phyloP scores from a whole-genome alignment of 2,888 invertebrate species.

The Drosophila austrosaltans region DNA sequence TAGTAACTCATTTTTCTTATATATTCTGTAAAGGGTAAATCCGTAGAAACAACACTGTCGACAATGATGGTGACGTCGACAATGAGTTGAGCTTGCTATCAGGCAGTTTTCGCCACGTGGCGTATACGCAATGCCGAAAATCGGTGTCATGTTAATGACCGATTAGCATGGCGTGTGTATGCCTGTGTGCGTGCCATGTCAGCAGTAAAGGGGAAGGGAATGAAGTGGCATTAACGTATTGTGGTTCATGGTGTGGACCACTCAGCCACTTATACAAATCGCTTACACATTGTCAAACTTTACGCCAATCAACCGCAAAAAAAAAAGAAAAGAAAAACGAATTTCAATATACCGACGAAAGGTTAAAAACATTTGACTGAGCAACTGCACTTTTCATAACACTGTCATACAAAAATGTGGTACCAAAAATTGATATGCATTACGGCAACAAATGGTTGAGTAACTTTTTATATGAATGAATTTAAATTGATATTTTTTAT shows the following conservation, averaged over 20 bases:
- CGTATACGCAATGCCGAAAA: slow-evolving; percentile 62
- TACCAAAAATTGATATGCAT: too few relatives aligned
- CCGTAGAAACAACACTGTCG: background rate
- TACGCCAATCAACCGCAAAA: background rate
- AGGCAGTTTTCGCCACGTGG: slow-evolving; percentile 43
- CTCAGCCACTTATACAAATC: slow-evolving; percentile 13
- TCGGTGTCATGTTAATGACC: slow-evolving; percentile 74
- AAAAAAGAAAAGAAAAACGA: background rate
- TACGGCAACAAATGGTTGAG: too few relatives aligned
- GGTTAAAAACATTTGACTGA: too few relatives aligned
- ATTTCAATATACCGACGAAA: background rate
- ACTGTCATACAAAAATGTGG: too few relatives aligned
- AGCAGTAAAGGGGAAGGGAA: background rate
- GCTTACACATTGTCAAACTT: background rate
- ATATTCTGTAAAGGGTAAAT: background rate
- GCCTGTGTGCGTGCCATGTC: background rate
- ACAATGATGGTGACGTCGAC: slow-evolving; percentile 27
- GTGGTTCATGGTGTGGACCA: slow-evolving; percentile 20
- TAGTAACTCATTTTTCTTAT: background rate
- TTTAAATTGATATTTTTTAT: too few relatives aligned
- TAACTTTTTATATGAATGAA: too few relatives aligned
- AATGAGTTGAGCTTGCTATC: background rate
- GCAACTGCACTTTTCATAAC: too few relatives aligned
- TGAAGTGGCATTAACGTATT: background rate
- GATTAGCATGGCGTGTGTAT: slow-evolving; percentile 55